phyloP scores from a whole-genome alignment of 2,113 vertebrate genomes.

The Lethenteron camtschaticum region DNA sequence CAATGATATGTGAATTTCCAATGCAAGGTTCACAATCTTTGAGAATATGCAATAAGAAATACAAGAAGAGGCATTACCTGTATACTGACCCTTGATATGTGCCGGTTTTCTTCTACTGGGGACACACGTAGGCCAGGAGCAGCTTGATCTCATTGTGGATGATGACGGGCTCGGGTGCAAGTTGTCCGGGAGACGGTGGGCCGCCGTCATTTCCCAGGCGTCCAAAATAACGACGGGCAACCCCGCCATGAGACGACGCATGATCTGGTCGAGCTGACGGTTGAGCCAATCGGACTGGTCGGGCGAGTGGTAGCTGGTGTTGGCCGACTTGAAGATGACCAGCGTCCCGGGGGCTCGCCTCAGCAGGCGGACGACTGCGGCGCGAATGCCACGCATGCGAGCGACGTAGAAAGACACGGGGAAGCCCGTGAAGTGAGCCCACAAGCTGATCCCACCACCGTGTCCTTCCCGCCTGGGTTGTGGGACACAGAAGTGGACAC shows the following conservation, averaged over 20 bases:
- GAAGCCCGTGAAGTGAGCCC: conserved; percentile 92
- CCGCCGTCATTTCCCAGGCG: too few species aligned
- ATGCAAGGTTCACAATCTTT: too few species aligned
- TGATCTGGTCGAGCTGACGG: conserved; percentile 49
- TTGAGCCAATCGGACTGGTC: conserved; percentile 56
- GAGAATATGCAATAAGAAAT: too few species aligned
- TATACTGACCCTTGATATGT: too few species aligned
- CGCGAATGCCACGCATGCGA: conserved; percentile 57
- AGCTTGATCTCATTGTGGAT: conserved; percentile 65
- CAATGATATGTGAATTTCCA: too few species aligned
- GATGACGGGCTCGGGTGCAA: conserved; percentile 57
- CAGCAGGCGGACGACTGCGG: conserved; percentile 41
- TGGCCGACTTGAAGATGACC: conserved; percentile 52
- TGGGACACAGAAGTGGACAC: too few species aligned
- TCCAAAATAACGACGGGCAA: conserved; percentile 58
- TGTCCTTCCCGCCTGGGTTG: conserved; percentile 40
- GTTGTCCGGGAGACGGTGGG: too few species aligned
- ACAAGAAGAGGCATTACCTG: too few species aligned
- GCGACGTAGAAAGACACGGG: conserved; percentile 63
- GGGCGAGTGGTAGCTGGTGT: conserved; percentile 48
- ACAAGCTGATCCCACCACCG: conserved; percentile 55
- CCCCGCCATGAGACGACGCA: conserved; percentile 72
- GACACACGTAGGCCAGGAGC: conserved; percentile 57
- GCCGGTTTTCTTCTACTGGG: conserved; percentile 10
- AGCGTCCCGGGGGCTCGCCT: conserved; percentile 55